These are phyloP conservation scores for Spongilla lacustris DNA, from an alignment of 37 sponge, comb jelly and placozoan species.

Conservation along the genomic window DNA sequence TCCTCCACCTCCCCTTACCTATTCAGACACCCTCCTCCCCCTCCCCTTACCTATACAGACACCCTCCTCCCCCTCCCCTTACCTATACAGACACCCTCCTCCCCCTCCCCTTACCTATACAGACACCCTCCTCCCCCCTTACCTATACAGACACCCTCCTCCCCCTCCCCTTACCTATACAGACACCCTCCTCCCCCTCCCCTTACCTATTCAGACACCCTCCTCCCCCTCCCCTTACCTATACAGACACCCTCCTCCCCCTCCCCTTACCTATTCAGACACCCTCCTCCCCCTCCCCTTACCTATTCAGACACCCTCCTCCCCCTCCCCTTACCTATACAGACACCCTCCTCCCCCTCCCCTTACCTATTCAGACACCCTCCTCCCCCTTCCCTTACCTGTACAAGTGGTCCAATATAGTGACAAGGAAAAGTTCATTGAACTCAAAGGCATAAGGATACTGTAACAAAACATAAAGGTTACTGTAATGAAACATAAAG, in stretches of 20 bases:
- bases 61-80: neutral
- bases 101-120: slow-evolving; percentile 65
- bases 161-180: neutral
- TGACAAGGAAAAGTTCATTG: slow-evolving; percentile 93
- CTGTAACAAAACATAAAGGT: slow-evolving; percentile 53
- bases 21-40: neutral
- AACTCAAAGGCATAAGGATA: slow-evolving; percentile 98
- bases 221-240: too few species aligned
- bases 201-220: neutral
- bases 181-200: neutral
- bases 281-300: neutral
- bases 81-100: neutral
- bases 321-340: neutral
- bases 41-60: neutral
- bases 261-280: too few species aligned
- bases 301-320: neutral
- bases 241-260: too few species aligned
- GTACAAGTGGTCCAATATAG: slow-evolving; percentile 93
- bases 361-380: neutral
- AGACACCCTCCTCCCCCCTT: slow-evolving; percentile 11
- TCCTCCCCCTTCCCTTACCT: slow-evolving; percentile 40
- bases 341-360: neutral
- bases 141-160: neutral
- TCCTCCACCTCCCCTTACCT: neutral
- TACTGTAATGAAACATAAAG: too few species aligned